A percentile compares a stretch with the other conserved stretches of the same genome.
Conservation (phyloP, 2,113 vertebrate genomes). For the Ctenomys sociabilis region DNA sequence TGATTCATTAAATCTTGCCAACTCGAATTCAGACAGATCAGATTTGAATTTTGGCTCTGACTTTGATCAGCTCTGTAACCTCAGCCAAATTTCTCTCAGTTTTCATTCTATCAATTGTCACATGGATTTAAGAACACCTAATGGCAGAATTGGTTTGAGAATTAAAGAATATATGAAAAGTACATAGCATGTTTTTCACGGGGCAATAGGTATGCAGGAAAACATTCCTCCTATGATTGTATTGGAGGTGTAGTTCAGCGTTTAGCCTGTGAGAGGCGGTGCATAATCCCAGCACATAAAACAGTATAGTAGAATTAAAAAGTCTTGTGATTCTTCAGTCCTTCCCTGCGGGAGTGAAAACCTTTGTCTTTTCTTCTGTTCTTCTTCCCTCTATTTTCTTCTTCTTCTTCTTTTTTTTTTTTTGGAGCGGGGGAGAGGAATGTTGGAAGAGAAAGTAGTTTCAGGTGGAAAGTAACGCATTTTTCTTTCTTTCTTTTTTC, state of each 20-base stretch:
- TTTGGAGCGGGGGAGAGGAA: not conserved
- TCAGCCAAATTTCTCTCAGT: not conserved
- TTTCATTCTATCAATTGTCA: not conserved
- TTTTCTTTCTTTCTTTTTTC: not conserved
- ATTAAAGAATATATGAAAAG: constrained; percentile 8
- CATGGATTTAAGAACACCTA: constrained; percentile 5
- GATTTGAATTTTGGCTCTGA: not conserved
- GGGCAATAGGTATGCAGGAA: not conserved
- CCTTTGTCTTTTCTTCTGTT: not conserved
- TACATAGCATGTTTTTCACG: not conserved
- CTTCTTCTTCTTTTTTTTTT: not conserved
- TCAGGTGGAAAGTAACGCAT: not conserved
- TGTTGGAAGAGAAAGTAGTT: not conserved
- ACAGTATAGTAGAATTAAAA: not conserved
- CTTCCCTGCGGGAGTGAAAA: constrained; percentile 34
- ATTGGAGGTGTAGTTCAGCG: not conserved
- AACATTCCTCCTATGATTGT: not conserved
- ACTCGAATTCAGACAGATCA: not conserved
- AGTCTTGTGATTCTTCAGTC: not conserved
- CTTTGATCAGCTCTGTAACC: not conserved
- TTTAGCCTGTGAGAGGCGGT: not conserved
- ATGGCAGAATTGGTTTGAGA: not conserved
- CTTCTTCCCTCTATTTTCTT: not conserved
- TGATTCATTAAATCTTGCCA: not conserved
- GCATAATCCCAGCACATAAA: not conserved